Conservation (phyloP, 1,140 invertebrate species). For the Galleria mellonella region DNA sequence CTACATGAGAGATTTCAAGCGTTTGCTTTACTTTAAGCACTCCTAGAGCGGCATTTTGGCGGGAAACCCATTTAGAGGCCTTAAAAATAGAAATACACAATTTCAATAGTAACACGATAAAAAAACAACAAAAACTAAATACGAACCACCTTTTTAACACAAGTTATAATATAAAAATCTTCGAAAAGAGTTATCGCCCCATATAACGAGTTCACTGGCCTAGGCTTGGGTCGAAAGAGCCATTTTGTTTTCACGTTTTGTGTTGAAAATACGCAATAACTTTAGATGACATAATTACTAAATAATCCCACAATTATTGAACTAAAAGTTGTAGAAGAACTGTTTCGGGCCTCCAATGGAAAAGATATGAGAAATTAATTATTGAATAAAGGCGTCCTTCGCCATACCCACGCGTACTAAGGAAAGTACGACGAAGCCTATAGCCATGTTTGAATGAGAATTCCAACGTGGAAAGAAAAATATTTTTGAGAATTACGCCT, state of each 20-base stretch:
- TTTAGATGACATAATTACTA: slow-evolving; percentile 55
- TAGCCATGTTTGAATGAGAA: slow-evolving; percentile 73
- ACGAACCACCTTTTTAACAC: slow-evolving; percentile 1
- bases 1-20: slow-evolving; percentile 27
- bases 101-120: slow-evolving; percentile 8
- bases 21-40: slow-evolving; percentile 31
- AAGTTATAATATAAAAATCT: slow-evolving; percentile 14
- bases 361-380: slow-evolving; percentile 72
- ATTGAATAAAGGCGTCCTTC: slow-evolving; percentile 66
- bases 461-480: slow-evolving; percentile 70
- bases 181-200: slow-evolving; percentile 63
- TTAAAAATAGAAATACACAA: slow-evolving; percentile 18
- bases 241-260: slow-evolving; percentile 73
- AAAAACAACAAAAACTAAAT: slow-evolving; percentile 13
- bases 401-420: slow-evolving; percentile 69
- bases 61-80: slow-evolving; percentile 51
- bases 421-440: slow-evolving; percentile 64
- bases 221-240: slow-evolving; percentile 68
- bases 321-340: slow-evolving; percentile 67
- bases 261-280: slow-evolving; percentile 70
- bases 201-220: slow-evolving; percentile 71
- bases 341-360: slow-evolving; percentile 55
- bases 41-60: slow-evolving; percentile 61
- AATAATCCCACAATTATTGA: slow-evolving; percentile 53
- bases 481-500: slow-evolving; percentile 40